These are phyloP conservation scores for Cynopterus sphinx DNA, from an alignment of 2,797 vertebrate species.

Conservation along the genomic window DNA sequence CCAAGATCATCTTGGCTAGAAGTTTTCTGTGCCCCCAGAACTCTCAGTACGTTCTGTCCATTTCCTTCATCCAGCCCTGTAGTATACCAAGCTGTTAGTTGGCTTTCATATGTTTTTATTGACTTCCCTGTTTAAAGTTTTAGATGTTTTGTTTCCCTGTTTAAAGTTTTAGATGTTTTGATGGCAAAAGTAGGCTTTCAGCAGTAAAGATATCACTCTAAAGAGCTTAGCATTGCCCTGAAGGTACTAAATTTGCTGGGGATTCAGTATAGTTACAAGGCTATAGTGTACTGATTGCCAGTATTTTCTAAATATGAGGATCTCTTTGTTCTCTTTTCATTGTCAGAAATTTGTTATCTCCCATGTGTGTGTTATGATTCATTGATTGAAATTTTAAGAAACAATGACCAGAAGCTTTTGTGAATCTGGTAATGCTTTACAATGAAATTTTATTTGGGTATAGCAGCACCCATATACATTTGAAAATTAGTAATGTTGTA, in stretches of 20 bases:
- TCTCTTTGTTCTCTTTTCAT: slow-evolving; percentile 9
- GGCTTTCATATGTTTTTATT: background rate
- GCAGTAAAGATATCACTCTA: background rate
- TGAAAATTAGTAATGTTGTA: background rate
- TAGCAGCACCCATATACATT: background rate
- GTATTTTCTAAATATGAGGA: background rate
- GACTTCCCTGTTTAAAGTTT: background rate
- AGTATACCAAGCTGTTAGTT: background rate
- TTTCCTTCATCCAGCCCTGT: background rate
- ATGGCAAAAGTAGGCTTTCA: background rate
- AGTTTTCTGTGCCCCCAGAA: background rate
- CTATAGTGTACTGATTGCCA: background rate
- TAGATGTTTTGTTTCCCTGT: background rate
- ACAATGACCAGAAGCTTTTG: background rate
- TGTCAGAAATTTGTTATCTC: background rate
- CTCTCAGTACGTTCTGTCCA: background rate
- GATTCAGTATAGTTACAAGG: background rate
- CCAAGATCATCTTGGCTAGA: background rate
- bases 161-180: slow-evolving; percentile 33
- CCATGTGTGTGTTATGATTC: background rate
- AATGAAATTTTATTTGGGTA: slow-evolving; percentile 6
- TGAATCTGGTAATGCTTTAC: slow-evolving; percentile 21
- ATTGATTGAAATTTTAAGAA: background rate
- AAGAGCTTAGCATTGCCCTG: background rate
- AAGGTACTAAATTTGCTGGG: background rate